Conservation (phyloP, 2,797 vertebrate genomes). For the Pseudotriccus pelzelni region DNA sequence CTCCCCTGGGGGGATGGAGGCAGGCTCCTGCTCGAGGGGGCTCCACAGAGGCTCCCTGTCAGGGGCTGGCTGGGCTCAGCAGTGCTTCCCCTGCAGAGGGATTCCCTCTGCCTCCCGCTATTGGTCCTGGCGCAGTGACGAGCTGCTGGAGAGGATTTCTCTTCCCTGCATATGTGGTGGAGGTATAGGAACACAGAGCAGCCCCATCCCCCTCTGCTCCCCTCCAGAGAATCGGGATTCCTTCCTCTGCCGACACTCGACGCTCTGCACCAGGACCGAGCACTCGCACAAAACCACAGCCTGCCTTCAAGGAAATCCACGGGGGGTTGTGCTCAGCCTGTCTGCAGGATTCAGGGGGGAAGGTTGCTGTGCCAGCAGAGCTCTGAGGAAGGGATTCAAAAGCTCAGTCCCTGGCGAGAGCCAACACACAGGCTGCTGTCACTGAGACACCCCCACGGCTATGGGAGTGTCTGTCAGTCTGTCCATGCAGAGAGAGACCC, state of each 20-base stretch:
- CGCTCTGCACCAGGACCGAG: background rate
- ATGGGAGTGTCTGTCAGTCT: background rate
- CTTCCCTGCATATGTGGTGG: background rate
- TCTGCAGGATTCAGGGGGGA: background rate
- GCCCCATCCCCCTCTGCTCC: background rate
- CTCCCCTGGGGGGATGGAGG: background rate
- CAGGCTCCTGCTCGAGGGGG: background rate
- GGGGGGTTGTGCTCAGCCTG: background rate
- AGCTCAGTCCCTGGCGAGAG: background rate
- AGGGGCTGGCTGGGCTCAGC: conserved; percentile 11
- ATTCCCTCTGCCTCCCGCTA: conserved; percentile 34
- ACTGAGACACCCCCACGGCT: background rate
- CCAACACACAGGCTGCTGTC: background rate
- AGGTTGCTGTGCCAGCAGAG: background rate
- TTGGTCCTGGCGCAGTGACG: background rate
- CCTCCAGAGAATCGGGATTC: background rate
- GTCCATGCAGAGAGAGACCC: background rate
- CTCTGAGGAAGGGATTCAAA: background rate
- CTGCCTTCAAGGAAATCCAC: accelerated
- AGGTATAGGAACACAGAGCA: background rate
- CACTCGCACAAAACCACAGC: background rate
- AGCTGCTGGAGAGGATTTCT: conserved; percentile 3
- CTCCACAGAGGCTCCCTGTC: background rate
- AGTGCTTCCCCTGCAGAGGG: conserved; percentile 19
- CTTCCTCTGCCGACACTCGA: background rate